Base-by-base conservation (phyloP, 1,140 invertebrate species). In the Cydia strobilella region DNA sequence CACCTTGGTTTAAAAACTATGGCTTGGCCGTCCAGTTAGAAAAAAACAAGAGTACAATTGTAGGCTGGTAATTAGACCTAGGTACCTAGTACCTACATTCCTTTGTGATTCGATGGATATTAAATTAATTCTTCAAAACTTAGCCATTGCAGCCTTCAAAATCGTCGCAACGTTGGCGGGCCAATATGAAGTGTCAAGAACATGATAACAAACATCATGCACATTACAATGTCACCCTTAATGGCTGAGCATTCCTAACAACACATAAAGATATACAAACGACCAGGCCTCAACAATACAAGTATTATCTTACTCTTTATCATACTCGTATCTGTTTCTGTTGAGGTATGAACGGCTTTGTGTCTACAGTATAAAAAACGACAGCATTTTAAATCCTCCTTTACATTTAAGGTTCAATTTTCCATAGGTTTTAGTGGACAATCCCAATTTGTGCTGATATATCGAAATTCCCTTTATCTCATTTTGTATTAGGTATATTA, bases 221-320 rank as follows among this genome's bases (percentile, higher is more conserved):
- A n/a, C 54, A 59, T 23, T 10, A 59, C 54, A 59, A 59, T 59
- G 54, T 59, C 54, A 23, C 20, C 3, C 54, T 23, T 59, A 23
- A 59, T 59, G 51, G 51, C 51, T 54, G 5, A 23, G 54, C 54
- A 59, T 59, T 59, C 54, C 20, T 23, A 23, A 59, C 54, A 59
- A 23, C 54, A 59, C 54, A 59, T 59, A 59, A 59, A 59, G 54
- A 59, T 59, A 59, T n/a, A 23, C 18, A 59, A 59, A 59, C 18
- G 18, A 23, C 54, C 45, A 48, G 48, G 15, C 54, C 54, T 23
- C 54, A 23, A 59, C 54, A 23, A 59, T 23, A 23, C 54, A 59
- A 59, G 54, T 10, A 20, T 59, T 59, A 59, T 59, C 54, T 59
- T 23, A 23, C 18, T 59, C 54, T 59, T 59, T 59, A 59, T 59